Evolutionary conservation across 2,797 vertebrate genomes (phyloP).

Genomic region (Propithecus deckenii): DNA sequence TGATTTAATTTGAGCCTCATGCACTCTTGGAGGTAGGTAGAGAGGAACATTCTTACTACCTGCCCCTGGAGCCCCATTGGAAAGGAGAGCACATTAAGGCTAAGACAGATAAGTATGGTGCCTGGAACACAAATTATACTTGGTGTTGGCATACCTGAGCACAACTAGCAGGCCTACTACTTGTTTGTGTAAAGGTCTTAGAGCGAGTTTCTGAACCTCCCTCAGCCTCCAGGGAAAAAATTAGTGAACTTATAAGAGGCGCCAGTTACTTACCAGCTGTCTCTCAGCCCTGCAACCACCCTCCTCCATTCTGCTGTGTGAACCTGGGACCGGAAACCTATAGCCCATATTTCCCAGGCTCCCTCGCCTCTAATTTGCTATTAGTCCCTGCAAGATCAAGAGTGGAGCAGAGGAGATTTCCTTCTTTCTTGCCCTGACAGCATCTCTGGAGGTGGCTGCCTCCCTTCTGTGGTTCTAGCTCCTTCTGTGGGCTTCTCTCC

Average conservation of each 20-base stretch:
- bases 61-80: neutral
- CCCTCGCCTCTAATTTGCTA: neutral
- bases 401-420: neutral
- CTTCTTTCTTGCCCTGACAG: neutral
- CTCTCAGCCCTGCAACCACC: neutral
- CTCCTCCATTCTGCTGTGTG: neutral
- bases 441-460: neutral
- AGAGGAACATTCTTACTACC: neutral
- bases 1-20: neutral
- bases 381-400: neutral
- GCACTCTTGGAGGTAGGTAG: neutral
- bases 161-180: neutral
- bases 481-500: neutral
- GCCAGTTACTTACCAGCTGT: neutral
- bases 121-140: neutral
- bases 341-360: neutral
- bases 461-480: neutral
- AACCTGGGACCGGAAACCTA: neutral
- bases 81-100: neutral
- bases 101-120: neutral
- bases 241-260: neutral
- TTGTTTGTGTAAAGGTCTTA: neutral
- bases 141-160: neutral
- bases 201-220: neutral
- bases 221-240: neutral